Conservation (phyloP, 2,888 invertebrate genomes). For the Erebia palarica region DNA sequence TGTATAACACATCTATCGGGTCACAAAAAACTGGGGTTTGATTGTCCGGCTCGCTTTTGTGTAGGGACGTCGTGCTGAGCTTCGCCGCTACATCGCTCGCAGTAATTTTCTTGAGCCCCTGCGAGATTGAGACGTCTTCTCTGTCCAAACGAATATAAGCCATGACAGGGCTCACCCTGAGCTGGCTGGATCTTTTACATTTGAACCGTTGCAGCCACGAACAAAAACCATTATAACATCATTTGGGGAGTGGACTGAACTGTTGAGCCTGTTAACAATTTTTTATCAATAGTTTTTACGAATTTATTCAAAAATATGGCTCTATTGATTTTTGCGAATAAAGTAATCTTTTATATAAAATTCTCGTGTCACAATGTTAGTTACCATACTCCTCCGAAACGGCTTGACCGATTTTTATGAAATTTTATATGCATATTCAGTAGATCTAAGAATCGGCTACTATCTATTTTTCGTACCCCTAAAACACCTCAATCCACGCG, state of each 20-base stretch:
- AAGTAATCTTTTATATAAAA: too few species aligned
- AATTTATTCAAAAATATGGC: conserved; percentile 1
- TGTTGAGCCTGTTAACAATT: conserved; percentile 9
- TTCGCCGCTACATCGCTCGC: conserved; percentile 44
- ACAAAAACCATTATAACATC: conserved; percentile 38
- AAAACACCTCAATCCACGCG: too few species aligned
- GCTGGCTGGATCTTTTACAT: conserved; percentile 34
- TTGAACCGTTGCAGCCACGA: conserved; percentile 32
- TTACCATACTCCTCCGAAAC: too few species aligned
- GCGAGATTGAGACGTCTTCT: conserved; percentile 49
- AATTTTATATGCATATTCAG: too few species aligned
- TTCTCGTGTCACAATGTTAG: too few species aligned
- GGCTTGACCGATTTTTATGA: too few species aligned
- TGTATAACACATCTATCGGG: conserved; percentile 81
- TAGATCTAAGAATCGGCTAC: too few species aligned
- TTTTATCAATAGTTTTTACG: conserved; percentile 13
- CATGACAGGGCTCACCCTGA: conserved; percentile 36
- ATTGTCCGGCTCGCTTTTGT: conserved; percentile 77
- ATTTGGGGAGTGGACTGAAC: conserved; percentile 30
- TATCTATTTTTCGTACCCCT: too few species aligned
- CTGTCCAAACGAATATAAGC: conserved; percentile 37
- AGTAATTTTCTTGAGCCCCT: conserved; percentile 46
- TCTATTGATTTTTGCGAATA: background rate
- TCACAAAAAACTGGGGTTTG: conserved; percentile 76
- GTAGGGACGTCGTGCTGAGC: conserved; percentile 73